Evolutionary conservation across 2,797 vertebrate genomes (phyloP), one percentile per base, ranked within the genome.

Genomic region (Remorina albescens): DNA sequence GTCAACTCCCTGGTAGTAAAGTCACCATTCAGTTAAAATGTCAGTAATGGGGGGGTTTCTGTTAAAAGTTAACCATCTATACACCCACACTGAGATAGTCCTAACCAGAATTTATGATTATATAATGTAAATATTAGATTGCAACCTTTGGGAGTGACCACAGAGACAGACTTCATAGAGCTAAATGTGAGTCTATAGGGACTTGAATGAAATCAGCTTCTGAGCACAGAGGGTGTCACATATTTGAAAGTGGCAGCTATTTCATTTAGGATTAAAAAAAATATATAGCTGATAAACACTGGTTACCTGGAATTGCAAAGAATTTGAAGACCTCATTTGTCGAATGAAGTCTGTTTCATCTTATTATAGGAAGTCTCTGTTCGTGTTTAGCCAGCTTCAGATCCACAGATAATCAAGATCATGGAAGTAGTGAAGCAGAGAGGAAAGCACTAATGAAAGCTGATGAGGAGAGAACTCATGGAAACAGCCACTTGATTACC

Each of bases 401-500:
- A 76, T 82, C 60, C 58, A 53, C 55, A 64, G 63, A 86, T 83
- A 82, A 87, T 86, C 75, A 74, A 69, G 56, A 82, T 78, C 64
- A 62, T 81, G 81, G 74, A 88, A 83, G 85, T 63, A 68, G 74
- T 47, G 65, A 73, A 87, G 82, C 75, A 59, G 75, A 82, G 76
- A 81, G 67, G 74, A 62, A 86, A 80, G 78, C 23, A 9, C 71
- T 89, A 86, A 92, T 84, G 74, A 88, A 64, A 32, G 67, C 51
- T 90, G 90, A 92, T 84, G 76, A 89, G 86, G 57, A 82, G 76
- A 59, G 68, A 88, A 67, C 60, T 76, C 62, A 61, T 67, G 74
- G 82, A 88, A 87, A 80, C 80, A 85, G 65, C 66, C 67, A 76
- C 84, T 86, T 92, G 88, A 92, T 91, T 90, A 88, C 83, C 71